Conservation (phyloP, 1,140 invertebrate species). For the Aleiodes sp. region DNA sequence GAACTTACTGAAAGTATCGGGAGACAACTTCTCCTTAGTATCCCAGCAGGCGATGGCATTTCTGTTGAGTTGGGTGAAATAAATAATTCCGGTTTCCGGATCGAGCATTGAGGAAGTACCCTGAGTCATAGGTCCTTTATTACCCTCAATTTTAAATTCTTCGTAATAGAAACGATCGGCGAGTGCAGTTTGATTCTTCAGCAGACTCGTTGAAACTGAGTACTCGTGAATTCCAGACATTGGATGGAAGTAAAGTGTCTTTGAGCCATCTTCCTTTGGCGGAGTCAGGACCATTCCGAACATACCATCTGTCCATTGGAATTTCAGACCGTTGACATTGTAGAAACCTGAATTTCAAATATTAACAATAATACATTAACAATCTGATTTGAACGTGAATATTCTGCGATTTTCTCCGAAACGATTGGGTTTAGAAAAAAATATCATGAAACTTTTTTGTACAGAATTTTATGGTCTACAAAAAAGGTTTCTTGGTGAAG, state of each 20-base stretch:
- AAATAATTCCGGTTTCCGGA: slow-evolving; percentile 68
- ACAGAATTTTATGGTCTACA: too few relatives aligned
- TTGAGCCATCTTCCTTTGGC: slow-evolving; percentile 67
- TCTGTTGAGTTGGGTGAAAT: slow-evolving; percentile 73
- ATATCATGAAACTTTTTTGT: too few relatives aligned
- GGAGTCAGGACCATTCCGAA: slow-evolving; percentile 75
- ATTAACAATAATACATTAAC: slow-evolving; percentile 1
- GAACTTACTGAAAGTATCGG: slow-evolving; percentile 57
- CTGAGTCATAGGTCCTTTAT: slow-evolving; percentile 70
- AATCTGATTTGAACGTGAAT: not conserved
- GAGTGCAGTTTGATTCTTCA: slow-evolving; percentile 75
- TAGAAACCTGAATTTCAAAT: slow-evolving; percentile 66
- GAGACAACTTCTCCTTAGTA: slow-evolving; percentile 66
- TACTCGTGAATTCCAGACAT: slow-evolving; percentile 80
- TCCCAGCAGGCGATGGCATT: slow-evolving; percentile 80
- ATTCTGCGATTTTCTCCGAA: too few relatives aligned
- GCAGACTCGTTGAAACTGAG: slow-evolving; percentile 73
- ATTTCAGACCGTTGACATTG: slow-evolving; percentile 75
- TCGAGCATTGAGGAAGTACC: slow-evolving; percentile 70
- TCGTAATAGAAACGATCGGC: slow-evolving; percentile 48
- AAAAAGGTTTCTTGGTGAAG: too few relatives aligned
- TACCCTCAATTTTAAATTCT: slow-evolving; percentile 67
- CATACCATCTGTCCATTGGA: slow-evolving; percentile 82
- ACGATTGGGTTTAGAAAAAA: too few relatives aligned
- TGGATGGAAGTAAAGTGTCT: slow-evolving; percentile 80